Evolutionary conservation across 2,797 vertebrate genomes (phyloP).

Genomic region (Leptatherina wallacei): DNA sequence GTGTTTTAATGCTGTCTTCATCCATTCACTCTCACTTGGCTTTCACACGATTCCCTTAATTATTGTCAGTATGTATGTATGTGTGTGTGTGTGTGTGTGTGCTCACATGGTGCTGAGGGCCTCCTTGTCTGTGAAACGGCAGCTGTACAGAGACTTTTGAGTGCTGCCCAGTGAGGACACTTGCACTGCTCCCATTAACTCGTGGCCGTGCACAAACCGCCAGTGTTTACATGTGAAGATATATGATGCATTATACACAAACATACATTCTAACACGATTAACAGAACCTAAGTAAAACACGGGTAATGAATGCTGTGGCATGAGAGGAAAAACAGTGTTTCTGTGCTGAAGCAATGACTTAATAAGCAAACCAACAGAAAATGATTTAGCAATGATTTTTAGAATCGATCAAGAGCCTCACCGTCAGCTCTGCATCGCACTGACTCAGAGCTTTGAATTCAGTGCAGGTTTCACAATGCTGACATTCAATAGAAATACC

Average conservation of each 20-base stretch:
- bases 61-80: not conserved
- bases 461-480: not conserved
- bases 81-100: constrained; percentile 10
- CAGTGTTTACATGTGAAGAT: not conserved
- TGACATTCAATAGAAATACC: not conserved
- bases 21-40: constrained; percentile 3
- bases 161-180: constrained; percentile 3
- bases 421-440: not conserved
- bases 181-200: not conserved
- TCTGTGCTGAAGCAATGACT: not conserved
- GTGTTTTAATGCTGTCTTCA: constrained; percentile 3
- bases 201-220: not conserved
- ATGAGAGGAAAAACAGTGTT: not conserved
- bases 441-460: not conserved
- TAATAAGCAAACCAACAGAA: not conserved
- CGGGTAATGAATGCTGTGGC: not conserved
- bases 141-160: constrained; percentile 22
- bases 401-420: not conserved
- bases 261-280: not conserved
- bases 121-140: constrained; percentile 29
- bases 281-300: not conserved
- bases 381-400: not conserved
- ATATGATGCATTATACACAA: not conserved
- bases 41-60: constrained; percentile 27
- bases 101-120: constrained; percentile 21